Evolutionary conservation across 2,113 vertebrate species (phyloP).

Genomic region (Uropsilus gracilis): DNA sequence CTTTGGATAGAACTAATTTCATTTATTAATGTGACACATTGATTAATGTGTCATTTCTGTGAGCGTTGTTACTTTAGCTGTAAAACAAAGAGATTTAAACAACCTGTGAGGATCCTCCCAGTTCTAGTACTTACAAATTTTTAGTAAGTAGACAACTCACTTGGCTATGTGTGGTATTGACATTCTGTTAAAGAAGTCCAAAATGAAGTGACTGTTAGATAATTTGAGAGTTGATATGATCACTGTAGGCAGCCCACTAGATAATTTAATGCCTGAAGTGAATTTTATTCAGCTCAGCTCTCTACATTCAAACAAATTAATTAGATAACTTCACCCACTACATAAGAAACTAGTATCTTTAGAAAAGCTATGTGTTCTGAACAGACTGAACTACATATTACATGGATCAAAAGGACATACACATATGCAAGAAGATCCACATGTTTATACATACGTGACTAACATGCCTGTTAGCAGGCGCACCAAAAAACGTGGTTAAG

Average conservation of each 20-base stretch:
- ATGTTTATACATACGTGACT: neutral
- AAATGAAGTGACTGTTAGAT: slow-evolving; percentile 60
- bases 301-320: slow-evolving; percentile 62
- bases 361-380: neutral
- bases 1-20: slow-evolving; percentile 32
- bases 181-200: slow-evolving; percentile 27
- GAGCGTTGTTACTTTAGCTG: slow-evolving; percentile 19
- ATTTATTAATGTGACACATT: neutral
- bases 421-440: neutral
- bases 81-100: neutral
- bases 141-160: slow-evolving; percentile 18
- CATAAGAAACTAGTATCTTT: neutral
- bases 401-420: neutral
- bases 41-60: neutral
- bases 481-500: neutral
- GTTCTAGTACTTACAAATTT: neutral
- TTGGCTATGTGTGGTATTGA: neutral
- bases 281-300: slow-evolving; percentile 62
- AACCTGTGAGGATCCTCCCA: neutral
- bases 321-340: slow-evolving; percentile 26
- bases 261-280: slow-evolving; percentile 71
- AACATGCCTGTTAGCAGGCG: neutral
- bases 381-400: neutral
- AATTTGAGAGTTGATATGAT: slow-evolving; percentile 69
- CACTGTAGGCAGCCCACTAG: slow-evolving; percentile 39